phyloP scores from a whole-genome alignment of 1,140 invertebrate genomes.

The Parapsyche elsis region DNA sequence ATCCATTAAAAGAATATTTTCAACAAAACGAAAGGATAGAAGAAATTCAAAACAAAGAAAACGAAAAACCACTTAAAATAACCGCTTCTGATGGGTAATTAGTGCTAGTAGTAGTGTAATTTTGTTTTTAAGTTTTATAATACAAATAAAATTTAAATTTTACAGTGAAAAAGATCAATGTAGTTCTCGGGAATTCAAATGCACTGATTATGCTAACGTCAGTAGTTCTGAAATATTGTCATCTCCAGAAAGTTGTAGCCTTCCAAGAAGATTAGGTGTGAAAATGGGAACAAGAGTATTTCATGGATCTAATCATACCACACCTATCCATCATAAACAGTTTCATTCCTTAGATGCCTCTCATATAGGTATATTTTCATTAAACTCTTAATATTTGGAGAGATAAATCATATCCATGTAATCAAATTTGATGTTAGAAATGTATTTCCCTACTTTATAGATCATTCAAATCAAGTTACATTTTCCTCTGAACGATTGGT shows the following conservation, averaged over 20 bases:
- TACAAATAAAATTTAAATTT: slow-evolving; percentile 28
- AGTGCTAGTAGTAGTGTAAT: neutral
- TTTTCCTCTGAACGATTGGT: slow-evolving; percentile 53
- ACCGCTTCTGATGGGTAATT: slow-evolving; percentile 37
- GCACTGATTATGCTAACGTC: slow-evolving; percentile 46
- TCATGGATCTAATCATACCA: slow-evolving; percentile 63
- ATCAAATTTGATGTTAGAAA: too few relatives aligned
- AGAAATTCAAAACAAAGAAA: slow-evolving; percentile 76
- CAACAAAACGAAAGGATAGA: slow-evolving; percentile 64
- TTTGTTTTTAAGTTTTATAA: neutral
- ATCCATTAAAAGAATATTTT: slow-evolving; percentile 59
- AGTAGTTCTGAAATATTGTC: slow-evolving; percentile 57
- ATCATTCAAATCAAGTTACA: slow-evolving; percentile 48
- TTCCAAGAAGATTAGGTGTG: slow-evolving; percentile 73
- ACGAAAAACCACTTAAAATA: slow-evolving; percentile 72
- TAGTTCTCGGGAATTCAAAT: slow-evolving; percentile 16
- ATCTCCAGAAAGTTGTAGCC: slow-evolving; percentile 66
- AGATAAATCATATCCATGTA: too few relatives aligned
- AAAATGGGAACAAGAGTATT: slow-evolving; percentile 80
- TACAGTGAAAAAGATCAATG: slow-evolving; percentile 36
- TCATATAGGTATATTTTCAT: slow-evolving; percentile 39
- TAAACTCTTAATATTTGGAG: neutral
- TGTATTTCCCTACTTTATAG: slow-evolving; percentile 38
- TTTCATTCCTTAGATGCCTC: slow-evolving; percentile 55
- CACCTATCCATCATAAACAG: slow-evolving; percentile 54